Base-by-base conservation (phyloP, 1,140 invertebrate species). In the Cydia strobilella region DNA sequence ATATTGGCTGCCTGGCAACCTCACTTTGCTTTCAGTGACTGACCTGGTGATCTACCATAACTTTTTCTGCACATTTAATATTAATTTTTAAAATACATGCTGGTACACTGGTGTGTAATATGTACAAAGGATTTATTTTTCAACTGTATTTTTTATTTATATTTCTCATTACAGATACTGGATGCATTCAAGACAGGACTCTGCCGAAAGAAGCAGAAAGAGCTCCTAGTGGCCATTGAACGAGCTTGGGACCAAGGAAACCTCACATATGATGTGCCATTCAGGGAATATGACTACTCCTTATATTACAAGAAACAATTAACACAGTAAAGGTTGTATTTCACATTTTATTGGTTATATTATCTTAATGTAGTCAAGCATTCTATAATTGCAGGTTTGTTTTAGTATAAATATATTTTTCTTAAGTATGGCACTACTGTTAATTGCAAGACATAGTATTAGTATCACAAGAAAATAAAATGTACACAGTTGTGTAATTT, bases 231-330 rank as follows among this genome's bases (percentile, higher is more conserved):
- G 62, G 96, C 96, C 15, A 94, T 99, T 74, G 91, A 95, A 77
- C 95, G 95, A 87, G 98, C 98, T 0, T 95, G 95, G 88, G 96
- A 98, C 88, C 94, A 94, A 80, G 98, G 98, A 72, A 93, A 95
- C 1, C 86, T 98, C 9, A 95, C 95, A 10, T 98, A 95, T 92
- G 96, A 97, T 87, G 94, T 98, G 15, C 97, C 97, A 1, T 96
- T 96, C 82, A 94, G 96, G 82, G 86, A 95, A 82, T 98, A 97
- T 84, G 93, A 98, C 90, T 98, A 98, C 86, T 94, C 94, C 69
- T 95, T 98, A 71, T 98, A 97, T 73, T 81, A 84, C 78, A 90
- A 89, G 78, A 80, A 73, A 72, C 13, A 74, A 65, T 73, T 66
- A 39, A 75, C n/a, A 45, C 31, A 74, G 45, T 72, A 73, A 75